These are phyloP conservation scores for Tetramorium bicarinatum DNA, from an alignment of 2,888 invertebrate genomes.

Conservation along the genomic window DNA sequence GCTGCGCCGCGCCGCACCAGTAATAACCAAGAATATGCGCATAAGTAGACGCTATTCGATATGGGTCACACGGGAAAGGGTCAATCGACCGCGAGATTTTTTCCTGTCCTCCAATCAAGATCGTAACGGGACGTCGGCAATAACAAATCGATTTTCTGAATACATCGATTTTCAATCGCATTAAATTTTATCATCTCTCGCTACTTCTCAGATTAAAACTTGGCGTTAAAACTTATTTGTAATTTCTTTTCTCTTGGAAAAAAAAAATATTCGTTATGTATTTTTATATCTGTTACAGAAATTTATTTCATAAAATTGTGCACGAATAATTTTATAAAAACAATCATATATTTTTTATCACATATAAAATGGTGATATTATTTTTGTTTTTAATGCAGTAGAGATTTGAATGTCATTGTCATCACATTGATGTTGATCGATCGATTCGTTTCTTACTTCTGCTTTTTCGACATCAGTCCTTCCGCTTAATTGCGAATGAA, in stretches of 20 bases:
- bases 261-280: neutral
- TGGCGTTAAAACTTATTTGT: neutral
- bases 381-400: neutral
- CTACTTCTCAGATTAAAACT: neutral
- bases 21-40: constrained; percentile 60
- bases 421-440: constrained; percentile 13
- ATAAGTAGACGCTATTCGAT: constrained; percentile 68
- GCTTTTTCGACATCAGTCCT: neutral
- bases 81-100: constrained; percentile 68
- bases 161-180: neutral
- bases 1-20: constrained; percentile 46
- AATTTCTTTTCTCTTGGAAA: neutral
- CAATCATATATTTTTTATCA: neutral
- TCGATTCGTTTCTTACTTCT: constrained; percentile 26
- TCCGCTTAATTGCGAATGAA: constrained; percentile 27
- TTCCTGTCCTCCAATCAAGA: constrained; percentile 60
- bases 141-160: constrained; percentile 64
- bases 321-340: neutral
- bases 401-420: constrained; percentile 2
- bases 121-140: constrained; percentile 54
- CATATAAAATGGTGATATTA: neutral
- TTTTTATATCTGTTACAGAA: neutral
- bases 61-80: constrained; percentile 66
- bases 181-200: neutral
- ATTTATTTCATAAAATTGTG: constrained; percentile 1